phyloP scores from a whole-genome alignment of 2,888 invertebrate species.

The Pterostichus madidus region DNA sequence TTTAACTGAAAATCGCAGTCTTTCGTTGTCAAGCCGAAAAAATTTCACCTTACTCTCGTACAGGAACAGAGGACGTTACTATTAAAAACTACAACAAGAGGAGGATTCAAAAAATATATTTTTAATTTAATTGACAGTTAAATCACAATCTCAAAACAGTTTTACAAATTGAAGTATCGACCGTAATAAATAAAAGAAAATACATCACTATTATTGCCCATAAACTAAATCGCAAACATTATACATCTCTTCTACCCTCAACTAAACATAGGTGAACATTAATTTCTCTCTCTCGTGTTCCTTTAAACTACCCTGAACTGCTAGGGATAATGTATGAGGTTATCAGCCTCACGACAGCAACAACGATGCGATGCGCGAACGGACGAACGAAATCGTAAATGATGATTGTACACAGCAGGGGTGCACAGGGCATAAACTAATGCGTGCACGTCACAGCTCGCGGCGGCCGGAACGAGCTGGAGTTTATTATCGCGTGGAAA shows the following conservation, averaged over 20 bases:
- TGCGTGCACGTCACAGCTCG: constrained; percentile 27
- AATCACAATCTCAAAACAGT: too few species aligned
- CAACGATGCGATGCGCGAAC: neutral
- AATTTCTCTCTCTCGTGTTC: neutral
- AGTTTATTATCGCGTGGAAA: constrained; percentile 33
- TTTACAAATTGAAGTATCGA: too few species aligned
- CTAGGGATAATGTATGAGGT: constrained; percentile 31
- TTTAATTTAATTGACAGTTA: too few species aligned
- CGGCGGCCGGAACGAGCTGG: neutral
- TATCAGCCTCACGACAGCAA: constrained; percentile 28
- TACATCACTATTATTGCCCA: neutral
- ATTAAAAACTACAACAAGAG: too few species aligned
- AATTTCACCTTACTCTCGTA: too few species aligned
- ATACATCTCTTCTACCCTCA: constrained; percentile 2
- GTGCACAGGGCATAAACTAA: constrained; percentile 8
- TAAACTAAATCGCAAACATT: neutral
- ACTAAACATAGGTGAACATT: constrained; percentile 17
- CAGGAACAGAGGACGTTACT: too few species aligned
- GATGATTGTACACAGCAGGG: constrained; percentile 27
- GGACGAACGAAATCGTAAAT: constrained; percentile 35
- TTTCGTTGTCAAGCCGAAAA: too few species aligned
- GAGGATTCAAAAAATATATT: too few species aligned
- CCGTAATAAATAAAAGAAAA: too few species aligned
- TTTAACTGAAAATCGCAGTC: too few species aligned
- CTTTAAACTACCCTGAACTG: neutral